Percentiles rank a stretch among this genome's conserved stretches.
These are phyloP conservation scores for Euglossa dilemma DNA, from an alignment of 1,140 invertebrate genomes.

Conservation along the genomic window DNA sequence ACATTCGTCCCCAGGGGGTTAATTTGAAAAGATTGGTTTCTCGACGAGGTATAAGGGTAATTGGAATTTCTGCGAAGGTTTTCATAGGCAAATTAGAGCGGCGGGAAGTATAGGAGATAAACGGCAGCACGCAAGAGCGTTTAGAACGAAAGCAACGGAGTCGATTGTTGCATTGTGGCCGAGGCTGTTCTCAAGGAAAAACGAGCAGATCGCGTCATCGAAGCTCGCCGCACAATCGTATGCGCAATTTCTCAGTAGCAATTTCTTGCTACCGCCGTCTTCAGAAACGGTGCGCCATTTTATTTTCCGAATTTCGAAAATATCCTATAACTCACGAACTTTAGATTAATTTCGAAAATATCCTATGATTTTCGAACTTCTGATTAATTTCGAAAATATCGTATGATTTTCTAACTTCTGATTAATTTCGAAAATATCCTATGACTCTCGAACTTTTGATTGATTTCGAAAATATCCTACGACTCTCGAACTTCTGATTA, in stretches of 20 bases:
- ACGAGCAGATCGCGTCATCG: slow-evolving; percentile 57
- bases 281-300: background rate
- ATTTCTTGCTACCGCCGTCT: background rate
- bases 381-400: too few relatives aligned
- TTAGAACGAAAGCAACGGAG: slow-evolving; percentile 51
- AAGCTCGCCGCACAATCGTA: slow-evolving; percentile 15
- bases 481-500: too few relatives aligned
- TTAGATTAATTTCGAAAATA: too few relatives aligned
- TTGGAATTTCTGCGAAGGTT: background rate
- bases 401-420: too few relatives aligned
- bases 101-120: slow-evolving; percentile 4
- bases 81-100: background rate
- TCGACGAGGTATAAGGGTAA: background rate
- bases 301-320: background rate
- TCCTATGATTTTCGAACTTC: too few relatives aligned
- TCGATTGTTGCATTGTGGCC: slow-evolving; percentile 65
- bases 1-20: too few relatives aligned
- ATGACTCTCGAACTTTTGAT: too few relatives aligned
- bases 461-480: too few relatives aligned
- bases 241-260: slow-evolving; percentile 18
- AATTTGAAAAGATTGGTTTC: background rate
- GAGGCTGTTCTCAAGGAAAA: slow-evolving; percentile 64
- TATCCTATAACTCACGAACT: background rate
- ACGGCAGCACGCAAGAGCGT: slow-evolving; percentile 40
- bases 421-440: too few relatives aligned